Evolutionary conservation across 2,888 invertebrate species (phyloP), one percentile per base, ranked within the genome.

Genomic region (Timema podura): DNA sequence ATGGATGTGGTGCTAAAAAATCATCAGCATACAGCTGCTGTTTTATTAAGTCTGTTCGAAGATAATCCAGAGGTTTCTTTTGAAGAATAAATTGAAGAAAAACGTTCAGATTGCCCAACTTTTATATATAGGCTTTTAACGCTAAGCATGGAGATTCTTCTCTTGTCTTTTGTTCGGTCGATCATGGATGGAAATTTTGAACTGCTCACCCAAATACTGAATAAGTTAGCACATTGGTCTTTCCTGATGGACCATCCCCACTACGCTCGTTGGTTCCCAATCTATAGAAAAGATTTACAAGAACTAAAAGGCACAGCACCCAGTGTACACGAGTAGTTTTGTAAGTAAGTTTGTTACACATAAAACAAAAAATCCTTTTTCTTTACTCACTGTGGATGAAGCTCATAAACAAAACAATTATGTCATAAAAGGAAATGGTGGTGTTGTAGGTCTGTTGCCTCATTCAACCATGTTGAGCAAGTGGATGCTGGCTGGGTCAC

Each of bases 21-120:
- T n/a, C n/a, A n/a, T n/a, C n/a, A n/a, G n/a, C n/a, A 64, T 13
- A 64, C 64, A 7, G 15, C 64, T 64, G 64, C 7, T 44, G 65
- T 64, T 65, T 30, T 54, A 13, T 54, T 1, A 8, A 54, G 54
- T 2, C n/a, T 54, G 9, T 2, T 54, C 54, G 6, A 54, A 54
- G 54, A 54, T 54, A 54, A 54, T 54, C n/a, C 54, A 54, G 54
- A 54, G 15, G 16, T 54, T 2, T 9, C 1, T 5, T 6, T 54
- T 54, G 54, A 54, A 13, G 5, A 6, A 15, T 54, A 16, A 16
- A 54, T 6, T 54, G 54, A 3, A 54, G 54, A 13, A 54, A 54
- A 9, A 9, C 5, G 16, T 15, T n/a, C n/a, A n/a, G n/a, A n/a
- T 9, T 7, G 54, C 10, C 54, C 5, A 6, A 54, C 11, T 7